These are phyloP conservation scores for Rhodeus uyekii DNA, from an alignment of 2,797 vertebrate genomes.

Conservation along the genomic window DNA sequence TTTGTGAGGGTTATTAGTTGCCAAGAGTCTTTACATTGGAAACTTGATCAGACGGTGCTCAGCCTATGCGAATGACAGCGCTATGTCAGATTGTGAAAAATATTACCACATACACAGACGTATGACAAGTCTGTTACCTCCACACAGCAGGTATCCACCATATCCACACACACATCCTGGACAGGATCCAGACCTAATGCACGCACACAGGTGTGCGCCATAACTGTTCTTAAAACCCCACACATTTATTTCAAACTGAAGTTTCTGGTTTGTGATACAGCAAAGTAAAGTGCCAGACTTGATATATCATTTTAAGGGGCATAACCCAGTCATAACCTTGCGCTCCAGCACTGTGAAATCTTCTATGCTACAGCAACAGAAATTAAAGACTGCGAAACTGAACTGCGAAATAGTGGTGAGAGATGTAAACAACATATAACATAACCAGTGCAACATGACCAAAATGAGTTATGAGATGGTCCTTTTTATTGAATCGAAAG, in stretches of 20 bases:
- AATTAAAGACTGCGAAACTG: not conserved
- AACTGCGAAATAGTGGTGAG: not conserved
- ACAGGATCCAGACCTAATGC: constrained; percentile 13
- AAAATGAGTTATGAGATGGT: not conserved
- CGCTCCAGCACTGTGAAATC: not conserved
- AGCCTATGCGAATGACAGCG: constrained; percentile 51
- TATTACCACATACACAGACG: constrained; percentile 38
- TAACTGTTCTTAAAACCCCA: constrained; percentile 39
- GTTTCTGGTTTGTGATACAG: constrained; percentile 66
- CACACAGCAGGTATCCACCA: constrained; percentile 1
- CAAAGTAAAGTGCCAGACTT: constrained; percentile 41
- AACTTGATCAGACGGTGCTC: constrained; percentile 65
- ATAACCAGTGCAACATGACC: not conserved
- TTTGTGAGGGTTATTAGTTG: constrained; percentile 62
- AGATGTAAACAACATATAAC: not conserved
- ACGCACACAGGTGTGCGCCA: constrained; percentile 31
- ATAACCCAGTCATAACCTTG: constrained; percentile 15
- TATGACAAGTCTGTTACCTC: constrained; percentile 1
- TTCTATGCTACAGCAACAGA: not conserved
- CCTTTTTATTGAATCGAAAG: not conserved
- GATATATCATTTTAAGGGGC: constrained; percentile 21
- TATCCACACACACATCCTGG: not conserved
- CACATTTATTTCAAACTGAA: constrained; percentile 58
- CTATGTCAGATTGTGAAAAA: constrained; percentile 36
- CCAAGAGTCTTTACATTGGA: constrained; percentile 68